Base-by-base conservation (phyloP, 2,888 invertebrate species). In the Elegia similella region DNA sequence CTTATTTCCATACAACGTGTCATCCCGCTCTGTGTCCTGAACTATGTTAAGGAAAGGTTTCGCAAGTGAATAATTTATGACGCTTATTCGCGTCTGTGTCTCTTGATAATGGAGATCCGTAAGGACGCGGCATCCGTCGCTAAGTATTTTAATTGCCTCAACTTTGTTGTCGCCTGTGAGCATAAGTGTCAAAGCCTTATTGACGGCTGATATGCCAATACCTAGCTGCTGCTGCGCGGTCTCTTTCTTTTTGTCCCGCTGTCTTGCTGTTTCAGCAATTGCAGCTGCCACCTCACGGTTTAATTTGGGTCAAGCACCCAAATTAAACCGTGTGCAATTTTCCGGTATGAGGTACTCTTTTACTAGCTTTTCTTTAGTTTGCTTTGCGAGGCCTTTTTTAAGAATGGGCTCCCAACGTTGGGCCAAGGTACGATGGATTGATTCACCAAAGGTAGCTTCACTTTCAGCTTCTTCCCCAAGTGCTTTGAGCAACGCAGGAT, bases 361-460 rank as follows among this genome's bases (percentile, higher is more conserved):
- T 3, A n/a, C n/a, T n/a, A n/a, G n/a, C n/a, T n/a, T n/a, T n/a
- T n/a, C n/a, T n/a, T n/a, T n/a, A n/a, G n/a, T 57, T 12, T 8
- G 60, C 8, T 43, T 62, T 59, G 3, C 62, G 15, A 66, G 29
- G 0, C 64, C 66, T 48, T 60, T 64, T 23, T 42, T 52, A 2
- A 64, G 54, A 10, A 66, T 15, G 2, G 64, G 62, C 3, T 16
- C 12, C 64, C 64, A 64, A 13, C 54, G 30, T 12, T 59, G 53
- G 1, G 62, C 30, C 13, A 62, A 44, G 16, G 46, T 61, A 0
- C 43, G 13, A 50, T 62, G 62, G 3, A 64, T 63, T 13, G 58
- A 43, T 42, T 46, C 32, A 2, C 66, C 63, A 13, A 34, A 62
- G 8, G 17, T 42, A 0, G 61, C 60, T 6, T 34, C 12, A 3